Conservation (phyloP, 2,113 vertebrate species). For the Psophia crepitans region DNA sequence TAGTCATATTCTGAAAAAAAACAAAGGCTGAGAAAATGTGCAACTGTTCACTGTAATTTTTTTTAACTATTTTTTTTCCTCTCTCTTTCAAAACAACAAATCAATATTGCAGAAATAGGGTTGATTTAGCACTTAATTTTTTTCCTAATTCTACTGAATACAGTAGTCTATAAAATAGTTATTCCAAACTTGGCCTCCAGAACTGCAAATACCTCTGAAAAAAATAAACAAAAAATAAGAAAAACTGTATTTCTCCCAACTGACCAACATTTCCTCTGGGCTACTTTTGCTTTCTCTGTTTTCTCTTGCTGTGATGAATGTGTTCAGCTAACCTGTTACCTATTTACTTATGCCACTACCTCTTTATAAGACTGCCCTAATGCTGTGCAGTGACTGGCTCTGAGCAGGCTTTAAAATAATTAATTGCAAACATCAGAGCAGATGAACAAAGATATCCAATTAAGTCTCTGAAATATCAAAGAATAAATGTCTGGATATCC, state of each 20-base stretch:
- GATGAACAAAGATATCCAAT: background rate
- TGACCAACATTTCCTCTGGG: background rate
- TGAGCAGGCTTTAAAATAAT: background rate
- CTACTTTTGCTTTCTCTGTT: background rate
- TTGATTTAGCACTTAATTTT: background rate
- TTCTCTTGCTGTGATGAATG: background rate
- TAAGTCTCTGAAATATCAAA: background rate
- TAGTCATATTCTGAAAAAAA: background rate
- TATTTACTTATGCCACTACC: background rate
- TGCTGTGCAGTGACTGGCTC: background rate
- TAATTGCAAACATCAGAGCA: background rate
- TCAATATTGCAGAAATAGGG: background rate
- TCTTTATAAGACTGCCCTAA: background rate
- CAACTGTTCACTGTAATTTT: background rate
- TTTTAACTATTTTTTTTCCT: background rate
- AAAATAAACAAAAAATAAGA: background rate
- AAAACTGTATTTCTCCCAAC: background rate
- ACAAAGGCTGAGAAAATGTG: background rate
- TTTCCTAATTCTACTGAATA: background rate
- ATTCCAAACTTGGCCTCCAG: background rate
- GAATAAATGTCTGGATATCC: background rate
- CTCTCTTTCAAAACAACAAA: background rate
- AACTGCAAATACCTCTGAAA: background rate
- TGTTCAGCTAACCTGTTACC: background rate
- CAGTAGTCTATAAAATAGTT: background rate